Base-by-base conservation (phyloP, 2,797 vertebrate genomes). In the Coregonus ussuriensis region DNA sequence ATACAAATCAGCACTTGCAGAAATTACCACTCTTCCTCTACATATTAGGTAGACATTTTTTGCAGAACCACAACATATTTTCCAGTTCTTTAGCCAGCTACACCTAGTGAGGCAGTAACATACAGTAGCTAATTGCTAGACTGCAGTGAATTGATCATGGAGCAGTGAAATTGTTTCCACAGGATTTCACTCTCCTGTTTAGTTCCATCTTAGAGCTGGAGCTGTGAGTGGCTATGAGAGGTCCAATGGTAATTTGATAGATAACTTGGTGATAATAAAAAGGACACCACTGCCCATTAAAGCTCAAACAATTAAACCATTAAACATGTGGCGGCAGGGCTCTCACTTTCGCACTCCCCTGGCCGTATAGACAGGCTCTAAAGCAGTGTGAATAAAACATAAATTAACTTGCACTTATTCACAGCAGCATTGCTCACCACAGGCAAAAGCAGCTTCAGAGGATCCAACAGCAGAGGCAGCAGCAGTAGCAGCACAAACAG, bases 141-240 rank as follows among this genome's bases (percentile, higher is more conserved):
- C 78, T 79, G 78, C 81, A 81, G 77, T 80, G 71, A 79, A 82
- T 77, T 80, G 80, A 86, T 83, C 77, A 79, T 54, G 78, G 77
- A 71, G 72, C 31, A 33, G 82, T 59, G 16, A 79, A 85, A 79
- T 75, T 37, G 84, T 86, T 81, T 79, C 65, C 51, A 52, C 71
- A 29, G 25, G 47, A 18, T 68, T 68, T 15, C 4, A 16, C 14
- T 68, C 15, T 51, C 71, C 53, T 29, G 63, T 6, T 71, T 73
- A 76, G 72, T 37, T 21, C 69, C 52, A 72, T 53, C 73, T 25
- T 14, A 16, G 2, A 31, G 63, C 5, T 16, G 53, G 6, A 16
- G 31, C 29, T 4, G 37, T 37, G 51, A 52, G 51, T 25, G 16
- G 37, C 37, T 13, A 35, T 18, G 71, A n/a, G 53, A 29, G 71